Base-by-base conservation (phyloP, 2,888 invertebrate species). In the Eupithecia subumbrata region DNA sequence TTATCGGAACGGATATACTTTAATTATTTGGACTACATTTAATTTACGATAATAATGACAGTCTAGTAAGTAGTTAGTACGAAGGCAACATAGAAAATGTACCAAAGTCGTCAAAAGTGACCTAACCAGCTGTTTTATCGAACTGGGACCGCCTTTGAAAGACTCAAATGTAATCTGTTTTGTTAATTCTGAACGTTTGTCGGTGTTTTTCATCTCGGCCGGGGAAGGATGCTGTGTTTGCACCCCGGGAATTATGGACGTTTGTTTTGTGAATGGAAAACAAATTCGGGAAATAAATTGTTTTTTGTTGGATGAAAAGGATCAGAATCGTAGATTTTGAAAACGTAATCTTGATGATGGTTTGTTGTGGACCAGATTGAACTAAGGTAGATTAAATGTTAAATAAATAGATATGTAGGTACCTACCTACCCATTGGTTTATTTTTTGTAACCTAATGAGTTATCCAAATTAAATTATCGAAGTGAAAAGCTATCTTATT, bases 111-210 rank as follows among this genome's bases (percentile, higher is more conserved):
- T 22, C 60, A 18, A 60, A 18, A 71, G 5, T 71, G 69, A 72
- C 45, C n/a, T 25, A 11, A 60, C 60, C 18, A 74, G 74, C 77
- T 72, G 74, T 48, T 43, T n/a, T 48, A 40, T 9, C 11, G 48
- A 34, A 25, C 74, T 76, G 66, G 66, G 70, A 64, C 74, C 66
- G 70, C 74, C 92, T 91, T 92, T 92, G 90, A 81, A 90, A 88
- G 83, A 85, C 84, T 85, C 88, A 86, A 91, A 90, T 89, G 91
- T 93, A 93, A 94, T 94, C 92, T 92, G 92, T 93, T 94, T 94
- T 93, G 93, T 94, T 94, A 94, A 93, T 93, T 93, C 90, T 84
- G 86, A 89, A 85, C 87, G 89, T 90, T 88, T 88, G 89, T 84
- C 88, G 87, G 85, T 83, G 89, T 91, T 90, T 91, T 90, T 87